Evolutionary conservation across 2,113 vertebrate genomes (phyloP), one percentile per base, ranked within the genome.

Genomic region (Cephalopholis sonnerati): DNA sequence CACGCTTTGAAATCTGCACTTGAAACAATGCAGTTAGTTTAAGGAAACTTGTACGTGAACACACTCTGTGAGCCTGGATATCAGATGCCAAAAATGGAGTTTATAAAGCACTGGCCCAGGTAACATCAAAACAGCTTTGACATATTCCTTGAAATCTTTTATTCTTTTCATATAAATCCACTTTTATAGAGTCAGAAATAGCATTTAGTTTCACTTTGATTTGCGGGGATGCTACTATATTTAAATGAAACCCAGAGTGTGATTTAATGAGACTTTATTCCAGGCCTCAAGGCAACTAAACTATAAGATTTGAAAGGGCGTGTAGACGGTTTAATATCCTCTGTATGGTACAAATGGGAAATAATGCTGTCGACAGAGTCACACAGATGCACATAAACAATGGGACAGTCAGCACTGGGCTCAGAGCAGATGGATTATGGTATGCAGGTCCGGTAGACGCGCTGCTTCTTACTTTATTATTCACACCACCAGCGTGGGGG

Each of bases 311-410:
- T 46, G 25, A 80, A 70, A 53, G 66, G 55, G 16, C 22, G 22
- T 76, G 68, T 12, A 32, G 51, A 74, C 57, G 61, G 62, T 41
- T 73, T 59, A 79, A 66, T 82, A 88, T 79, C 24, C 32, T 77
- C 69, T 48, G 65, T 50, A 59, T 85, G 46, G 53, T 77, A 55
- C 83, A 81, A 74, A 77, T 74, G 76, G 75, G 72, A 80, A 82
- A 80, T 69, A 71, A 87, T 79, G 25, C 36, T 54, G 32, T 13
- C 32, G 27, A 55, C 36, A 27, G 57, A 70, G 36, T 65, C 66
- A 20, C n/a, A 41, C 18, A 25, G 29, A 59, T 51, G 22, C 20
- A 74, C 17, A 72, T 69, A 67, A 62, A 83, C 82, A 85, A 77
- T 54, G 50, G 58, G 53, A 20, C 25, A 74, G 82, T 20, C 55